Conservation (phyloP, 2,888 invertebrate genomes). For the Sphaerophoria taeniata region DNA sequence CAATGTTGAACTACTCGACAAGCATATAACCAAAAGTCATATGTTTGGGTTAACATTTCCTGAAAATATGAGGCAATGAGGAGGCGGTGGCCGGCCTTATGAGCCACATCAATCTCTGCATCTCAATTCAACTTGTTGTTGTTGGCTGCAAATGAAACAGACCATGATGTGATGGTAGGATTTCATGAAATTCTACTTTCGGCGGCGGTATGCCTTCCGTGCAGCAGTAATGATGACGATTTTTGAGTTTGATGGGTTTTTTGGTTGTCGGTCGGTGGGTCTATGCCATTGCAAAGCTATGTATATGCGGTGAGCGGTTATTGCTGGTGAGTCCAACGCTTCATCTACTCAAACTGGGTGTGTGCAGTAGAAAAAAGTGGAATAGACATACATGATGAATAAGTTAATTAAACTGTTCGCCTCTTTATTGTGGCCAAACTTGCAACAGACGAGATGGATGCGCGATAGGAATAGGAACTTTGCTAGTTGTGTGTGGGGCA, state of each 20-base stretch:
- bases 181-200: slow-evolving; percentile 52
- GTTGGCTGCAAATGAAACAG: neutral
- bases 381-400: slow-evolving; percentile 53
- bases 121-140: slow-evolving; percentile 35
- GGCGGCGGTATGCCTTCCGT: slow-evolving; percentile 49
- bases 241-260: slow-evolving; percentile 23
- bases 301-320: neutral
- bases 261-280: slow-evolving; percentile 14
- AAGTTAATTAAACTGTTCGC: slow-evolving; percentile 68
- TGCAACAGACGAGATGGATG: neutral
- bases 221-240: slow-evolving; percentile 33
- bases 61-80: slow-evolving; percentile 56
- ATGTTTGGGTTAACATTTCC: slow-evolving; percentile 70
- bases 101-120: slow-evolving; percentile 65
- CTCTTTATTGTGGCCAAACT: neutral
- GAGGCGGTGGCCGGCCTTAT: slow-evolving; percentile 63
- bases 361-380: neutral
- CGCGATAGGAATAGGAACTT: no score
- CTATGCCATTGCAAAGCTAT: neutral
- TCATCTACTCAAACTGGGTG: slow-evolving; percentile 23
- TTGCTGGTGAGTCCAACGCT: no score
- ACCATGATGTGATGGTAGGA: neutral
- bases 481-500: neutral
- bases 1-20: slow-evolving; percentile 62
- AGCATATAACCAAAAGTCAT: slow-evolving; percentile 26